These are phyloP conservation scores for Bostrychus sinensis DNA, from an alignment of 2,113 vertebrate species.

Conservation along the genomic window DNA sequence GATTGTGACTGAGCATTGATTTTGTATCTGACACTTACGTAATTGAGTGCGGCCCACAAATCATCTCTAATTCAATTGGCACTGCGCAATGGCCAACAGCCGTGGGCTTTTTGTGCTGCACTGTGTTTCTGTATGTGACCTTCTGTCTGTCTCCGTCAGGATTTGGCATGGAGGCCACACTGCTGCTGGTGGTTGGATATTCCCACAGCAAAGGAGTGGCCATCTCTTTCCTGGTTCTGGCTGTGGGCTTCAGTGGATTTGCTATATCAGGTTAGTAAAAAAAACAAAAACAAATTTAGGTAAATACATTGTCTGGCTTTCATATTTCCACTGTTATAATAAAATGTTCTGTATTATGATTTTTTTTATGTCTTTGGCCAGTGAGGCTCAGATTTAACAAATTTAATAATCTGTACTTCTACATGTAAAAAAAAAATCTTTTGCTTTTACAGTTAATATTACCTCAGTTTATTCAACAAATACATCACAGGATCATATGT, in stretches of 20 bases:
- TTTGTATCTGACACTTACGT: conserved; percentile 58
- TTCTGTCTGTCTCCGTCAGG: conserved; percentile 77
- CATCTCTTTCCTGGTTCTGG: conserved; percentile 96
- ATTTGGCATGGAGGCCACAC: conserved; percentile 98
- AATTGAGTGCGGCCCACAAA: conserved; percentile 58
- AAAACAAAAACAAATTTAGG: conserved; percentile 1
- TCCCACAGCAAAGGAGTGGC: conserved; percentile 96
- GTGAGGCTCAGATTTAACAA: background rate
- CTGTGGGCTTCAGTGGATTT: conserved; percentile 97
- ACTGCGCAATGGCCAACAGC: conserved; percentile 44
- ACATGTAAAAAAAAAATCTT: background rate
- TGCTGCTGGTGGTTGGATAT: conserved; percentile 96
- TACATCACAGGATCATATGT: background rate
- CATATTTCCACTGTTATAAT: too few relatives aligned
- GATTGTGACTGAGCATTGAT: conserved; percentile 65
- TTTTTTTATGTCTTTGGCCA: background rate
- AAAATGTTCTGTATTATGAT: too few relatives aligned
- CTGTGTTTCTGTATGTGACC: conserved; percentile 49
- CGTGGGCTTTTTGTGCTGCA: conserved; percentile 41
- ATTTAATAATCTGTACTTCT: background rate
- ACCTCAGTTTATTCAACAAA: conserved; percentile 27
- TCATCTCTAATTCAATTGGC: conserved; percentile 70
- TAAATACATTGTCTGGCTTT: too few relatives aligned
- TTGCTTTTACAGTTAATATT: background rate
- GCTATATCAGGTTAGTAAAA: conserved; percentile 93